phyloP scores from a whole-genome alignment of 2,888 invertebrate species.

The Diaprepes abbreviatus region DNA sequence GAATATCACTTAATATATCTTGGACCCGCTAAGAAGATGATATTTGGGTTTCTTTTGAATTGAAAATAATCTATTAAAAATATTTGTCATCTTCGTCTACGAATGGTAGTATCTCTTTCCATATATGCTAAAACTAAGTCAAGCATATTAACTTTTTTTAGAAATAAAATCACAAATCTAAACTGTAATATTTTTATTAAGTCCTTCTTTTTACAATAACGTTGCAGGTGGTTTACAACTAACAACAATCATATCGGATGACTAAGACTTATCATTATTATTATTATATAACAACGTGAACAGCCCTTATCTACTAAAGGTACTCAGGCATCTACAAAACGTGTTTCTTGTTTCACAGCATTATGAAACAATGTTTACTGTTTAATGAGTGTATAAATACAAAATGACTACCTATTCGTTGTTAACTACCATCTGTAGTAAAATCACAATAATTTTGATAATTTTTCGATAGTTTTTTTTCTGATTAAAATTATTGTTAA shows the following conservation, averaged over 20 bases:
- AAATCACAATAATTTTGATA: conserved; percentile 42
- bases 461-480: too few species aligned
- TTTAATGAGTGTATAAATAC: conserved; percentile 67
- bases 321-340: conserved; percentile 68
- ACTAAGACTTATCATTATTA: conserved; percentile 62
- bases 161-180: conserved; percentile 38
- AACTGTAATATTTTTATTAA: conserved; percentile 68
- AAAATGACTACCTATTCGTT: conserved; percentile 56
- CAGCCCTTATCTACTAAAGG: conserved; percentile 69
- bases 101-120: too few species aligned
- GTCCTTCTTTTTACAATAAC: conserved; percentile 67
- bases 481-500: too few species aligned
- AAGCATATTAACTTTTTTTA: too few species aligned
- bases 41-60: too few species aligned
- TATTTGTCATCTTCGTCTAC: too few species aligned
- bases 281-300: conserved; percentile 69
- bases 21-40: too few species aligned
- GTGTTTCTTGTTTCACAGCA: conserved; percentile 62
- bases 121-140: too few species aligned
- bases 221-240: conserved; percentile 67
- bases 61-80: too few species aligned
- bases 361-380: conserved; percentile 64
- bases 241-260: conserved; percentile 66
- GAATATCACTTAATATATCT: too few species aligned
- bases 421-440: conserved; percentile 47